Base-by-base conservation (phyloP, 2,797 vertebrate species). In the Bufotes viridis region DNA sequence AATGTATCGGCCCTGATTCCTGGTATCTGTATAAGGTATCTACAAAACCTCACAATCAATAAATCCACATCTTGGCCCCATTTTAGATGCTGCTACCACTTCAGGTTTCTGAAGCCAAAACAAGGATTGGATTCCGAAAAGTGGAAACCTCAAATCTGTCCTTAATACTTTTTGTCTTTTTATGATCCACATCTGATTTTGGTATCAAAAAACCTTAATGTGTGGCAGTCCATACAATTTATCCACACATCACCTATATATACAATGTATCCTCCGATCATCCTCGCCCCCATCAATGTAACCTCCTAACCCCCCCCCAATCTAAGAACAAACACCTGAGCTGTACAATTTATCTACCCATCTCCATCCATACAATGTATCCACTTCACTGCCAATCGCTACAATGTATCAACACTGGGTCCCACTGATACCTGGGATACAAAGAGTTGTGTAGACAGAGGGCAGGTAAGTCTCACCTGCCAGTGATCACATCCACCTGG, bases 341-440 rank as follows among this genome's bases (percentile, higher is more conserved):
- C 75, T 55, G 3, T 78, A 78, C 49, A 78, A 55, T 55, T 20
- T 55, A 22, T 13, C 29, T 2, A 34, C 29, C 72, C 51, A 24
- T 12, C 49, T 11, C 63, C 9, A 53, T 15, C 49, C 55, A 55
- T 78, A 78, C 74, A 78, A 8, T 55, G 74, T 78, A 7, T 7
- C 49, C 34, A 13, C 20, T 53, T 3, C 0, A 13, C 42, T 12
- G 10, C n/a, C 55, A 12, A 58, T 11, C 55, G 11, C 3, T 22
- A 34, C 78, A 80, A 80, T 80, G 57, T 79, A 58, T 51, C 78
- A 55, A 26, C 26, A 79, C 26, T 12, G 11, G 12, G n/a, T 65
- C 22, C 22, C 61, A 22, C 65, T 69, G 60, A 61, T 57, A 57
- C 12, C 55, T 57, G 55, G 4, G 55, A 57, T 57, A 13, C 12